Base-by-base conservation (phyloP, 2,797 vertebrate species). In the Poeciliopsis gracilis region DNA sequence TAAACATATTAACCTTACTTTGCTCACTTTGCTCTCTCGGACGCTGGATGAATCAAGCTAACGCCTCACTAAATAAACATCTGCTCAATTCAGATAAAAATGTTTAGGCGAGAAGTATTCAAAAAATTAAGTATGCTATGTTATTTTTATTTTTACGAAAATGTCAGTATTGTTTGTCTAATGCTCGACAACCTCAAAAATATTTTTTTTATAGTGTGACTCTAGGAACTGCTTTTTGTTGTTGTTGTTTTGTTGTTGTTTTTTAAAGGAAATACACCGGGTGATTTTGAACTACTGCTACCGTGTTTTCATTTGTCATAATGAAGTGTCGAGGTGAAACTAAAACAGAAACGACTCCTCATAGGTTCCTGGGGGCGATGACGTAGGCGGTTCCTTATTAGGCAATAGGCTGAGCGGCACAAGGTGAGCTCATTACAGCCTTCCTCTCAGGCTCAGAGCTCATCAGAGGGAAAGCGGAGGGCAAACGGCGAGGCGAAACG, bases 401-500 rank as follows among this genome's bases (percentile, higher is more conserved):
- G 88, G 86, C 91, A 91, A 95, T 93, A 94, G 93, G 94, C 86
- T 91, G 93, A 88, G 94, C 95, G 86, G 85, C 87, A 88, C 93
- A 91, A 93, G 96, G 93, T 94, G 94, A 93, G 96, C 95, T 92
- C 94, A 95, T 96, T 95, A 92, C 91, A 77, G 86, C 84, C 88
- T 72, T 70, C 70, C 84, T 76, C 85, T 78, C 66, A 69, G 63
- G 73, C 87, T 0, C 84, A 83, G 84, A 77, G 75, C 83, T 73
- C 78, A 75, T 78, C 86, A 82, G 15, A 78, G 82, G 23, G 47
- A 43, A 55, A 73, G 78, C 80, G 77, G 85, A 77, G 83, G 79
- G 84, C 86, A 82, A 36, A 36, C 61, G 4, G 36, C 76, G 46
- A 76, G 69, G 45, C 76, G 78, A 63, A 82, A 70, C 80, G 70